These are phyloP conservation scores for Apteryx mantelli DNA, from an alignment of 2,113 vertebrate genomes.

Conservation along the genomic window DNA sequence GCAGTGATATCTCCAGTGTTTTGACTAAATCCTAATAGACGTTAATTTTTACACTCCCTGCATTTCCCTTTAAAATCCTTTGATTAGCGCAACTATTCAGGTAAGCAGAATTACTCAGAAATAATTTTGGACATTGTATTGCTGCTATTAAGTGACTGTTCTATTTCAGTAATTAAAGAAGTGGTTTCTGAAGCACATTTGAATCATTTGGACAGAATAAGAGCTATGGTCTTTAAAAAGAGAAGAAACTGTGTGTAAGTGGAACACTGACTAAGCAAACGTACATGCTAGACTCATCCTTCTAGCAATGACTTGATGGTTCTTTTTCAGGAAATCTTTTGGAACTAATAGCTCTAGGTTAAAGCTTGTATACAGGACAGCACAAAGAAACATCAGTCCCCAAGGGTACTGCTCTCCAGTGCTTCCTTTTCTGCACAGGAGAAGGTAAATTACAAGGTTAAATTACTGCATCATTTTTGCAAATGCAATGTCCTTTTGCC, in stretches of 20 bases:
- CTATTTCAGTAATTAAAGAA: not conserved
- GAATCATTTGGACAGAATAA: not conserved
- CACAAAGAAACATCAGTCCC: not conserved
- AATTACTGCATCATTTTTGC: not conserved
- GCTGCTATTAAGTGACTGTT: not conserved
- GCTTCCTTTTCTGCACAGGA: not conserved
- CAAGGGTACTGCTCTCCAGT: not conserved
- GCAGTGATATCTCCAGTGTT: not conserved
- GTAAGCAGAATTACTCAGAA: not conserved
- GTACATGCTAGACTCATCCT: not conserved
- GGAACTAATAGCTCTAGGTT: not conserved
- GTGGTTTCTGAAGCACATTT: not conserved
- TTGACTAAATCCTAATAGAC: not conserved
- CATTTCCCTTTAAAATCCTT: not conserved
- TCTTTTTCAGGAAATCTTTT: not conserved
- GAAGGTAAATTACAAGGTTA: not conserved
- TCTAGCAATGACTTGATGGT: not conserved
- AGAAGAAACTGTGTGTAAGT: not conserved
- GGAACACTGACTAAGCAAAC: not conserved
- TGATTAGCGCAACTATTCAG: not conserved
- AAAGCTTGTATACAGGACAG: not conserved
- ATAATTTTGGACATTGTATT: not conserved
- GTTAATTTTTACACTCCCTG: not conserved
- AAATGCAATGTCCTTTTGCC: not conserved
- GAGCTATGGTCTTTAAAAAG: not conserved